phyloP scores from a whole-genome alignment of 2,797 vertebrate species.

The Etheostoma perlongum region DNA sequence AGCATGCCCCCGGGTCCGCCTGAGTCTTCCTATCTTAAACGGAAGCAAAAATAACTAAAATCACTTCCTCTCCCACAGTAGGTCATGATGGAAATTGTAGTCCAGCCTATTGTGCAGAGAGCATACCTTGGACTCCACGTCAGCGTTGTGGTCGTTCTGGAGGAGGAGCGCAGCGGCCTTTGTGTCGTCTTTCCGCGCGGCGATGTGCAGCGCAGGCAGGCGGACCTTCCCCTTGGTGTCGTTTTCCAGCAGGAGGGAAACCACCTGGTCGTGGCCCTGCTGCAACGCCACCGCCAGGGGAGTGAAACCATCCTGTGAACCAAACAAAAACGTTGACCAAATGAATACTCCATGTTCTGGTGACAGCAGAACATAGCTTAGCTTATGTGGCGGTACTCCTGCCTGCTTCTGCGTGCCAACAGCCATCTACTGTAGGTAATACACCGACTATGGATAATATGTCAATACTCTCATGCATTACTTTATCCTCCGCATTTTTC shows the following conservation, averaged over 20 bases:
- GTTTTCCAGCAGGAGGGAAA: slow-evolving; percentile 96
- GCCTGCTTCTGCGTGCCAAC: too few species aligned
- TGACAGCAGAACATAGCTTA: too few species aligned
- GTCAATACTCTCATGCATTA: too few species aligned
- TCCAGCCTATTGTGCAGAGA: background rate
- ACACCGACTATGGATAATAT: too few species aligned
- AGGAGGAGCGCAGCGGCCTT: slow-evolving; percentile 96
- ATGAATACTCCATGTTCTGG: background rate
- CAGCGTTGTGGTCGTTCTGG: slow-evolving; percentile 97
- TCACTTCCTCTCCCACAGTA: background rate
- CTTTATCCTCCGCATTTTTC: too few species aligned
- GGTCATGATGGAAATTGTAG: slow-evolving; percentile 17
- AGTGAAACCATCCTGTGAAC: slow-evolving; percentile 94
- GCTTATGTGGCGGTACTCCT: too few species aligned
- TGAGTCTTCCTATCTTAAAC: background rate
- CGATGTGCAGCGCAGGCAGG: slow-evolving; percentile 96
- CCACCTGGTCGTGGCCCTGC: slow-evolving; percentile 98
- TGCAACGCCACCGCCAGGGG: slow-evolving; percentile 97
- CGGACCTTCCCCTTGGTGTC: slow-evolving; percentile 99
- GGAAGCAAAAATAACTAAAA: background rate
- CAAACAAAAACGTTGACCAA: background rate
- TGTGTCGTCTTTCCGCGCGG: slow-evolving; percentile 97
- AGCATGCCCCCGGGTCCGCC: too few species aligned
- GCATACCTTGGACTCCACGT: slow-evolving; percentile 96
- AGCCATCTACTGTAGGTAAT: too few species aligned